A percentile compares a stretch with the other conserved stretches of the same genome.
Conservation (phyloP, 2,797 vertebrate species). For the Acanthurus tractus region DNA sequence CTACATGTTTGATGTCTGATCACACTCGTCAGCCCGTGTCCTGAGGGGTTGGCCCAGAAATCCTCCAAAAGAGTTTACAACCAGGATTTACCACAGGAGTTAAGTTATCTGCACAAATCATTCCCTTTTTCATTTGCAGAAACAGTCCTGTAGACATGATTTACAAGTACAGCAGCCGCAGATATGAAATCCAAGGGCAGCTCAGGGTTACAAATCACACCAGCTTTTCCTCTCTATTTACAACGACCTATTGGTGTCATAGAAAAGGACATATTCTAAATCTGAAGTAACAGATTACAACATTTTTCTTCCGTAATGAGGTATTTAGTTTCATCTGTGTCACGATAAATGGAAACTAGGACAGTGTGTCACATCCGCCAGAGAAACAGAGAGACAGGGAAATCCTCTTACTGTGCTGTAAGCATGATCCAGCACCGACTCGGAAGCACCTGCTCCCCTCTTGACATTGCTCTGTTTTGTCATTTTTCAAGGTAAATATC, state of each 20-base stretch:
- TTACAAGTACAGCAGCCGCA: constrained; percentile 74
- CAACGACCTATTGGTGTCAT: constrained; percentile 51
- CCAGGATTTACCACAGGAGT: constrained; percentile 74
- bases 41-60: constrained; percentile 59
- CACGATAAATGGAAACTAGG: constrained; percentile 64
- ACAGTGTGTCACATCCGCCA: constrained; percentile 72
- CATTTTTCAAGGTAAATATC: constrained; percentile 36
- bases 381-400: constrained; percentile 47
- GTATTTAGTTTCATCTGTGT: constrained; percentile 67
- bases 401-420: constrained; percentile 51
- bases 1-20: constrained; percentile 66
- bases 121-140: constrained; percentile 80
- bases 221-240: constrained; percentile 56
- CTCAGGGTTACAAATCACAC: constrained; percentile 63
- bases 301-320: constrained; percentile 52
- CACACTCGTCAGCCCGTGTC: constrained; percentile 45
- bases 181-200: constrained; percentile 78
- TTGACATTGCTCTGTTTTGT: constrained; percentile 42
- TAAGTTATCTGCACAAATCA: constrained; percentile 80
- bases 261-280: constrained; percentile 58
- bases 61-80: constrained; percentile 67
- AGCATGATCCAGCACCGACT: constrained; percentile 49
- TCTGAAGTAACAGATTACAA: constrained; percentile 65
- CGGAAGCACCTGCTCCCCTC: constrained; percentile 30
- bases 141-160: constrained; percentile 74